A percentile compares a stretch with the other conserved stretches of the same genome.
Conservation (phyloP, 2,888 invertebrate species). For the Biston betularia region DNA sequence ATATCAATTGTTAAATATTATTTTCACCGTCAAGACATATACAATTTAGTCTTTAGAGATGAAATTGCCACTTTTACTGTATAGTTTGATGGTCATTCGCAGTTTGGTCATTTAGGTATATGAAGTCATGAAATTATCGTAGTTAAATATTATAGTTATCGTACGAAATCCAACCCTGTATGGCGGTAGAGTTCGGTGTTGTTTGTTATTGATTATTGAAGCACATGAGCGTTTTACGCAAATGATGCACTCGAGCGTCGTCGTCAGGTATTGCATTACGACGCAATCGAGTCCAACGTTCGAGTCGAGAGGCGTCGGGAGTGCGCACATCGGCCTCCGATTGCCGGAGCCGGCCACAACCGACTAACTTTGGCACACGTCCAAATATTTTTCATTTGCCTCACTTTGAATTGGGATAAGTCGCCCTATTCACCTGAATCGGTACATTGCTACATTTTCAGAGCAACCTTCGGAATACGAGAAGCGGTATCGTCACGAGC, state of each 20-base stretch:
- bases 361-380: slow-evolving; percentile 71
- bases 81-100: too few species aligned
- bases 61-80: too few species aligned
- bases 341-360: slow-evolving; percentile 58
- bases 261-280: slow-evolving; percentile 65
- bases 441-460: slow-evolving; percentile 66
- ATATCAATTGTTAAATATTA: too few species aligned
- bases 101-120: too few species aligned
- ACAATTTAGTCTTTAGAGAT: too few species aligned
- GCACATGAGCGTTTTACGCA: slow-evolving; percentile 36
- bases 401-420: slow-evolving; percentile 72
- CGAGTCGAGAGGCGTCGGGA: slow-evolving; percentile 56
- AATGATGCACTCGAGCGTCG: slow-evolving; percentile 61
- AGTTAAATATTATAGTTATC: too few species aligned
- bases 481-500: slow-evolving; percentile 5
- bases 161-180: too few species aligned
- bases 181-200: neutral
- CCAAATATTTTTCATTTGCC: slow-evolving; percentile 82
- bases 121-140: too few species aligned
- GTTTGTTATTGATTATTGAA: slow-evolving; percentile 20
- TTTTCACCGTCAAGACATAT: too few species aligned
- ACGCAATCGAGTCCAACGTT: slow-evolving; percentile 65
- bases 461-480: slow-evolving; percentile 33
- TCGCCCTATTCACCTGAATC: slow-evolving; percentile 81
- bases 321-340: slow-evolving; percentile 48